Conservation (phyloP, 2,797 vertebrate genomes). For the Knipowitschia caucasica region DNA sequence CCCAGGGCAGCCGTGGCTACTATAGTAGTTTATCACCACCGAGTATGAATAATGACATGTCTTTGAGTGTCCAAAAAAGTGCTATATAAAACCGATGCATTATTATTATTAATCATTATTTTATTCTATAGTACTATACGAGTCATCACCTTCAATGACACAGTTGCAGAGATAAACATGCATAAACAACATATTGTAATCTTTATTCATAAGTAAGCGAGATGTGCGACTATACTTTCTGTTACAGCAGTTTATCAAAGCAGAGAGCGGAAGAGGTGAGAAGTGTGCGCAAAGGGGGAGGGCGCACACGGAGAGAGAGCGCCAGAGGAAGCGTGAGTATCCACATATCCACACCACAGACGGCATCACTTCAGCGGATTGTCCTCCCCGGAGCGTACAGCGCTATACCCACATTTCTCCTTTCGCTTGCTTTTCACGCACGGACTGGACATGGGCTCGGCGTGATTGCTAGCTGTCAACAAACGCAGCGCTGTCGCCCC, state of each 20-base stretch:
- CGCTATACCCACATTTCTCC: slow-evolving; percentile 3
- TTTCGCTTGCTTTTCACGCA: slow-evolving; percentile 2
- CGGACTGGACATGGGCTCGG: slow-evolving; percentile 42
- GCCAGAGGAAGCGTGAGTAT: slow-evolving; percentile 26
- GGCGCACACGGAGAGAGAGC: slow-evolving; percentile 35
- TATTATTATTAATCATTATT: too few relatives aligned
- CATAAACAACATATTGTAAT: too few relatives aligned
- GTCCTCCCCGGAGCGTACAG: slow-evolving; percentile 46
- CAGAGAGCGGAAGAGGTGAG: slow-evolving; percentile 63
- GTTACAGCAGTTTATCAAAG: slow-evolving; percentile 21
- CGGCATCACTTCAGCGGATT: slow-evolving; percentile 38
- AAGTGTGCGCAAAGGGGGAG: slow-evolving; percentile 40
- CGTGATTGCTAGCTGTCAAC: slow-evolving; percentile 16
- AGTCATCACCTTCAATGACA: too few relatives aligned
- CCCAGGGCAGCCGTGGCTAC: too few relatives aligned
- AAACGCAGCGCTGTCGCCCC: slow-evolving; percentile 13
- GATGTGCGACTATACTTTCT: too few relatives aligned
- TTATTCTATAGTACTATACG: too few relatives aligned
- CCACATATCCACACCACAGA: slow-evolving; percentile 57
- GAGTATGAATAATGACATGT: too few relatives aligned
- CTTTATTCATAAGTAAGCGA: too few relatives aligned
- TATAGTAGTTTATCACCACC: too few relatives aligned
- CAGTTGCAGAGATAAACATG: too few relatives aligned
- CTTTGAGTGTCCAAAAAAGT: too few relatives aligned
- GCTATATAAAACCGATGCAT: too few relatives aligned